phyloP scores from a whole-genome alignment of 2,113 vertebrate species.

The Larimichthys crocea region DNA sequence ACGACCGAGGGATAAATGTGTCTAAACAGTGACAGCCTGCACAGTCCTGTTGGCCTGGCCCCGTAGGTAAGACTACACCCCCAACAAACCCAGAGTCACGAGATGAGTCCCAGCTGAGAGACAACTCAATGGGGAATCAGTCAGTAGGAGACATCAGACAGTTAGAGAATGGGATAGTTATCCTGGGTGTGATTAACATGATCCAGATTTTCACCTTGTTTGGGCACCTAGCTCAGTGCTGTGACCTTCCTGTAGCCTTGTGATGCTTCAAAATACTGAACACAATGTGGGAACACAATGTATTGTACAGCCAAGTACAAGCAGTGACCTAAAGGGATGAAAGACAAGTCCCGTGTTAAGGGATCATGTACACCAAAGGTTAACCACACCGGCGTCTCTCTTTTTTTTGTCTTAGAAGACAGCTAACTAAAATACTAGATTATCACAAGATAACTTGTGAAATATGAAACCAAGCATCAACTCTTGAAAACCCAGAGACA shows the following conservation, averaged over 20 bases:
- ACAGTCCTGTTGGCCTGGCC: conserved; percentile 67
- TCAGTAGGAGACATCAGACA: conserved; percentile 55
- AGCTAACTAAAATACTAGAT: conserved; percentile 35
- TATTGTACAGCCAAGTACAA: not conserved
- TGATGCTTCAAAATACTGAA: conserved; percentile 8
- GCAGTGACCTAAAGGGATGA: not conserved
- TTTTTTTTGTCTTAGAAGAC: conserved; percentile 23
- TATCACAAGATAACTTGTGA: conserved; percentile 47
- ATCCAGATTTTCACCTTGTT: conserved; percentile 78
- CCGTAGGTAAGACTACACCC: conserved; percentile 77
- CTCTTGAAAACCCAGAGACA: conserved; percentile 53
- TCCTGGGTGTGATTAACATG: conserved; percentile 75
- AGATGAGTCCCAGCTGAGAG: conserved; percentile 68
- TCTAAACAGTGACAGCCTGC: conserved; percentile 74
- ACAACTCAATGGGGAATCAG: conserved; percentile 65
- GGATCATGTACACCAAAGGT: not conserved
- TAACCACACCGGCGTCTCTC: not conserved
- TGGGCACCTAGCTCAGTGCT: conserved; percentile 38
- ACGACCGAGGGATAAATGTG: conserved; percentile 69
- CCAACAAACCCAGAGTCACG: conserved; percentile 73
- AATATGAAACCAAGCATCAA: conserved; percentile 65
- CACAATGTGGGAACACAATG: not conserved
- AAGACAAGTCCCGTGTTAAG: not conserved
- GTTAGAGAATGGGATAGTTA: conserved; percentile 49
- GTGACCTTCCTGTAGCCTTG: conserved; percentile 47